phyloP scores from a whole-genome alignment of 2,797 vertebrate genomes.

The Poecilia wingei region DNA sequence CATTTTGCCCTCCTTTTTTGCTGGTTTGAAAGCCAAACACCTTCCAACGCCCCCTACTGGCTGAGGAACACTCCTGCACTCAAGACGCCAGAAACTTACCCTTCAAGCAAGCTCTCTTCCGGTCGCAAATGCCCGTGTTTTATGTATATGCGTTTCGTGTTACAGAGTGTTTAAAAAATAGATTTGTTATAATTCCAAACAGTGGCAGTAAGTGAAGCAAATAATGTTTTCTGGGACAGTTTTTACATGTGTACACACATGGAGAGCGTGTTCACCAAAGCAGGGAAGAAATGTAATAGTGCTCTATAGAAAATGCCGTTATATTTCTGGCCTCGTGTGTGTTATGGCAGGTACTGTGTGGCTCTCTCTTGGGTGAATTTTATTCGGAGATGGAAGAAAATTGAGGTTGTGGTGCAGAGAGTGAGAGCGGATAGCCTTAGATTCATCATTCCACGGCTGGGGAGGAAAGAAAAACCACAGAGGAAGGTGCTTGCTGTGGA shows the following conservation, averaged over 20 bases:
- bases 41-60: slow-evolving; percentile 58
- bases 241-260: slow-evolving; percentile 52
- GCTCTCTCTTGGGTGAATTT: slow-evolving; percentile 55
- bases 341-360: slow-evolving; percentile 75
- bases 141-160: slow-evolving; percentile 70
- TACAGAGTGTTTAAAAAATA: slow-evolving; percentile 49
- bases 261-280: slow-evolving; percentile 52
- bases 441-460: slow-evolving; percentile 47
- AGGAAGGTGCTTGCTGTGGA: slow-evolving; percentile 44
- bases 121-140: slow-evolving; percentile 54
- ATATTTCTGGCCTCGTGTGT: slow-evolving; percentile 68
- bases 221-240: slow-evolving; percentile 47
- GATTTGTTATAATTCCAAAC: slow-evolving; percentile 44
- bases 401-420: slow-evolving; percentile 39
- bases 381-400: slow-evolving; percentile 42
- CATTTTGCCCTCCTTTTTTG: slow-evolving; percentile 48
- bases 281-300: slow-evolving; percentile 67
- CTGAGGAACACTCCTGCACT: slow-evolving; percentile 41
- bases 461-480: slow-evolving; percentile 19
- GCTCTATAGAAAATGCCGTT: slow-evolving; percentile 60
- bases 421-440: slow-evolving; percentile 43
- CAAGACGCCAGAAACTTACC: slow-evolving; percentile 56
- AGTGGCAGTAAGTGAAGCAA: slow-evolving; percentile 61
- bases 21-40: slow-evolving; percentile 59
- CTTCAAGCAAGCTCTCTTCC: slow-evolving; percentile 73